phyloP scores from a whole-genome alignment of 2,113 vertebrate species.

The Alligator sinensis region DNA sequence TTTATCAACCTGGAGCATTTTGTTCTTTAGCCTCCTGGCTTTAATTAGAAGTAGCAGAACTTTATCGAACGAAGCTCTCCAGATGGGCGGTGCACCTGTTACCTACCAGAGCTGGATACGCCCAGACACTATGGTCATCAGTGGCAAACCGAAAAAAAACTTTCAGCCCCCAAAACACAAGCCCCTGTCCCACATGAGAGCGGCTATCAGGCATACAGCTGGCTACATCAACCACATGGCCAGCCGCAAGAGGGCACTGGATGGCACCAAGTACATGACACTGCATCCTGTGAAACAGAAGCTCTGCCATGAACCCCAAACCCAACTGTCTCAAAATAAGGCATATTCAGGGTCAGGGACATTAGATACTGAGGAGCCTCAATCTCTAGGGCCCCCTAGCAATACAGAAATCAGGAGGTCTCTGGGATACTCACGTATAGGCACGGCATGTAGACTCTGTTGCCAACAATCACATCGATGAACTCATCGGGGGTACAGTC shows the following conservation, averaged over 20 bases:
- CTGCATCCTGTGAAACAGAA: background rate
- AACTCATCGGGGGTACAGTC: slow-evolving; percentile 96
- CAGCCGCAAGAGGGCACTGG: slow-evolving; percentile 68
- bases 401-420: background rate
- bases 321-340: background rate
- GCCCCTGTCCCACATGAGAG: rapidly evolving
- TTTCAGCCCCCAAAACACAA: background rate
- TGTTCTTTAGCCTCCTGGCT: background rate
- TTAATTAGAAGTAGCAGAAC: background rate
- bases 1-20: background rate
- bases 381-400: background rate
- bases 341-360: rapidly evolving
- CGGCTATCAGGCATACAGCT: background rate
- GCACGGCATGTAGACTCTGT: slow-evolving; percentile 98
- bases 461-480: slow-evolving; percentile 98
- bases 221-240: background rate
- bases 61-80: background rate
- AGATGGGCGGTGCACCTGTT: background rate
- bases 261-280: background rate
- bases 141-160: rapidly evolving
- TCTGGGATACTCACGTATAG: slow-evolving; percentile 87
- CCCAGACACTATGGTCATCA: background rate
- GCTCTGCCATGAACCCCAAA: background rate
- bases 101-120: background rate
- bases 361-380: background rate